Evolutionary conservation across 1,140 invertebrate genomes (phyloP).

Genomic region (Lanistes nyassanus): DNA sequence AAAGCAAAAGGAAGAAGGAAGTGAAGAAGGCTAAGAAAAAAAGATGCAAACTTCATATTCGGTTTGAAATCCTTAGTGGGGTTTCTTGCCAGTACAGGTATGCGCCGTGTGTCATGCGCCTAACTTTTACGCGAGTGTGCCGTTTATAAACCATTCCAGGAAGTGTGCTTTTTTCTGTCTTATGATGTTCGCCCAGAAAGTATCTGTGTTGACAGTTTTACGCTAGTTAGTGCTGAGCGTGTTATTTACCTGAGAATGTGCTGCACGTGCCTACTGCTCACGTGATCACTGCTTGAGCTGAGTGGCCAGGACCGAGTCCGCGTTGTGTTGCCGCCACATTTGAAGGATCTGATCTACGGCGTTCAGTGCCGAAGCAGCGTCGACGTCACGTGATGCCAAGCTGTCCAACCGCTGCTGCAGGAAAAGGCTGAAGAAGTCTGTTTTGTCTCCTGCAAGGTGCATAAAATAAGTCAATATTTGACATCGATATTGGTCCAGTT

Average conservation of each 20-base stretch:
- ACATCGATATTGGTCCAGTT: too few relatives aligned
- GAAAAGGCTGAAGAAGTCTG: slow-evolving; percentile 23
- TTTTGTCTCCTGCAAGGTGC: slow-evolving; percentile 18
- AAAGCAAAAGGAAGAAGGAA: too few relatives aligned
- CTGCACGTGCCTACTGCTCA: not conserved
- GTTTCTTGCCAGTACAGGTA: too few relatives aligned
- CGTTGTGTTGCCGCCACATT: slow-evolving; percentile 22
- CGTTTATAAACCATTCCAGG: too few relatives aligned
- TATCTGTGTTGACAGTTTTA: too few relatives aligned
- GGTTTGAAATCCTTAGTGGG: too few relatives aligned
- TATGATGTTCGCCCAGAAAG: too few relatives aligned
- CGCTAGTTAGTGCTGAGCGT: not conserved
- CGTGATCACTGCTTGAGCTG: slow-evolving; percentile 2
- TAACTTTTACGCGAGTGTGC: too few relatives aligned
- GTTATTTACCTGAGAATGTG: not conserved
- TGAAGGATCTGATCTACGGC: slow-evolving; percentile 24
- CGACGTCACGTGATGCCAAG: slow-evolving; percentile 18
- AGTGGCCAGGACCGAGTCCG: not conserved
- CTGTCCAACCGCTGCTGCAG: slow-evolving; percentile 23
- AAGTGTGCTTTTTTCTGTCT: too few relatives aligned
- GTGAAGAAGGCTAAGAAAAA: not conserved
- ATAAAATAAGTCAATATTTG: not conserved
- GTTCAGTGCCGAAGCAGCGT: slow-evolving; percentile 14
- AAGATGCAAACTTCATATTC: not conserved
- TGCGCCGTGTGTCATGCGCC: too few relatives aligned